Evolutionary conservation across 2,113 vertebrate species (phyloP).

Genomic region (Bubo blakistoni): DNA sequence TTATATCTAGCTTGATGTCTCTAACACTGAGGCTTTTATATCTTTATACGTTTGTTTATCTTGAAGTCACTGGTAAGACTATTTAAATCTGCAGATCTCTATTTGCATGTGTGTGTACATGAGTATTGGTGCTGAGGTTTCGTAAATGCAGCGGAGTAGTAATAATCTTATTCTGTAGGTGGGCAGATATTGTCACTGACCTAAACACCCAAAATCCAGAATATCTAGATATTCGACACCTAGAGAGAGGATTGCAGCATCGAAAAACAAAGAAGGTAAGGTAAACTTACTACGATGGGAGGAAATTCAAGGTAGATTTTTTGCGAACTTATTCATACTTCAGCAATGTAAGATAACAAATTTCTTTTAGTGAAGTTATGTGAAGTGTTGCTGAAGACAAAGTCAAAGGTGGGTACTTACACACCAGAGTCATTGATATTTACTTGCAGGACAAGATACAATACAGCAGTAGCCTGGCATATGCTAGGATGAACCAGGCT

Average conservation of each 20-base stretch:
- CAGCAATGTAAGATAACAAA: not conserved
- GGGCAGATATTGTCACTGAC: conserved; percentile 94
- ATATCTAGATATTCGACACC: conserved; percentile 94
- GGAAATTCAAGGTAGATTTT: not conserved
- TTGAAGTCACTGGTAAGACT: not conserved
- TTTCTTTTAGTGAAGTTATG: not conserved
- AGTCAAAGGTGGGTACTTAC: not conserved
- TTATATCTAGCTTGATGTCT: not conserved
- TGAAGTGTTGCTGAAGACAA: not conserved
- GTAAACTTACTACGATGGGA: not conserved
- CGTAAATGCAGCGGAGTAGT: not conserved
- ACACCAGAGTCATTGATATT: not conserved
- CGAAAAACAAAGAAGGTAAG: conserved; percentile 97
- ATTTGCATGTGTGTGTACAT: rapidly evolving
- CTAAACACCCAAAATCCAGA: conserved; percentile 97
- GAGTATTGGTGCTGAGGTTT: not conserved
- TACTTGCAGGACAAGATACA: not conserved
- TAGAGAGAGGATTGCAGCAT: conserved; percentile 92
- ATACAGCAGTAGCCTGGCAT: not conserved
- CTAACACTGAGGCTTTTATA: not conserved
- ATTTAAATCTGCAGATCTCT: not conserved
- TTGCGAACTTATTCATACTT: not conserved
- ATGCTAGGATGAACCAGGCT: not conserved
- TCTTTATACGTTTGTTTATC: not conserved
- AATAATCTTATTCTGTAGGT: conserved; percentile 71